phyloP scores from a whole-genome alignment of 2,888 invertebrate species.

The Girardia tigrina region DNA sequence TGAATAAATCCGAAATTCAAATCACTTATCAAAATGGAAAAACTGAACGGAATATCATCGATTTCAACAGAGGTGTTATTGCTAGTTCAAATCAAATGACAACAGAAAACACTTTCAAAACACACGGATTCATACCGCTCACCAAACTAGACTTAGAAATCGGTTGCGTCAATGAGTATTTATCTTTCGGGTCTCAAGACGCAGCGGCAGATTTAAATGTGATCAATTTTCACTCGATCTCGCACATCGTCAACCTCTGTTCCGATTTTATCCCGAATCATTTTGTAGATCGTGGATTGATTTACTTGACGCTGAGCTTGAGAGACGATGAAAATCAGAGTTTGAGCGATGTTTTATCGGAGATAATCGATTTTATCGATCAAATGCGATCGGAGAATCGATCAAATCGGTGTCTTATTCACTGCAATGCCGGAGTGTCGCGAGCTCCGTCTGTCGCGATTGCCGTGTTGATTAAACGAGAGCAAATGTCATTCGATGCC shows the following conservation, averaged over 20 bases:
- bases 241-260: not conserved
- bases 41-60: not conserved
- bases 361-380: not conserved
- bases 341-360: not conserved
- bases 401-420: conserved; percentile 1
- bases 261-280: not conserved
- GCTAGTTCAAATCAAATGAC: not conserved
- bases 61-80: not conserved
- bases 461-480: not conserved
- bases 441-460: not conserved
- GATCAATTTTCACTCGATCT: not conserved
- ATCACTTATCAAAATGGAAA: not conserved
- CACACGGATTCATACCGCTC: not conserved
- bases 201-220: not conserved
- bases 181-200: not conserved
- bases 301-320: not conserved
- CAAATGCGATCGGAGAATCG: not conserved
- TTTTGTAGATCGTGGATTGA: not conserved
- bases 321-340: not conserved
- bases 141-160: not conserved
- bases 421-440: not conserved
- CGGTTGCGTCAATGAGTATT: not conserved
- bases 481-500: not conserved
- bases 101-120: not conserved
- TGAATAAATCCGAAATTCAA: not conserved